Evolutionary conservation across 2,113 vertebrate species (phyloP).

Genomic region (Phalacrocorax pelagicus): DNA sequence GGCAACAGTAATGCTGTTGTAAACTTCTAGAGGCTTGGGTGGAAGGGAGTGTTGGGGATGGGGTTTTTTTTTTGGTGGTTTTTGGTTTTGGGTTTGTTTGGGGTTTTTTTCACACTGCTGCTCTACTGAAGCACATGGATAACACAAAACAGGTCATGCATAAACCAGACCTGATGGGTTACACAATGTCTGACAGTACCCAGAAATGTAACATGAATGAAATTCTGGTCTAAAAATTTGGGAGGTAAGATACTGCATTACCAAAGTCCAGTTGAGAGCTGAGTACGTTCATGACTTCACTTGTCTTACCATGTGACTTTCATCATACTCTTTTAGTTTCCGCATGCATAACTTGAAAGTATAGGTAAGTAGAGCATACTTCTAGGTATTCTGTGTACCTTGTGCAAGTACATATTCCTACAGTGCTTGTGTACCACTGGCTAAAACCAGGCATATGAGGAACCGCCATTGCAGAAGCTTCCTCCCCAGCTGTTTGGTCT

Average conservation of each 20-base stretch:
- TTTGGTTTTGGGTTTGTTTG: background rate
- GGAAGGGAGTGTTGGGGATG: background rate
- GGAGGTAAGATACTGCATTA: background rate
- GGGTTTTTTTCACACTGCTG: background rate
- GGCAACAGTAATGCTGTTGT: background rate
- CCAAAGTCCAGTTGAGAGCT: background rate
- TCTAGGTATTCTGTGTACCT: background rate
- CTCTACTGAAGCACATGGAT: background rate
- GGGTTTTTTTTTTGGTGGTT: background rate
- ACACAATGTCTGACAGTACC: background rate
- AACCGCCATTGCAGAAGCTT: background rate
- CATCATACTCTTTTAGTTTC: background rate
- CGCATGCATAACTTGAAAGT: background rate
- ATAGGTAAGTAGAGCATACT: background rate
- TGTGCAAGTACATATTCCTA: background rate
- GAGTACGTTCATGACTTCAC: background rate
- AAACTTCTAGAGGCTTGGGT: background rate
- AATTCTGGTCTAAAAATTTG: background rate
- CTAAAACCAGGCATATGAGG: background rate
- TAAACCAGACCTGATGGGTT: background rate
- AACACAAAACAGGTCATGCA: background rate
- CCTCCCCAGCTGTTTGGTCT: background rate
- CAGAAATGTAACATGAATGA: background rate
- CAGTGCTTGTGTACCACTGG: background rate
- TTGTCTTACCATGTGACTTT: background rate